phyloP scores from a whole-genome alignment of 2,888 invertebrate species.

The Drosophila quinaria region DNA sequence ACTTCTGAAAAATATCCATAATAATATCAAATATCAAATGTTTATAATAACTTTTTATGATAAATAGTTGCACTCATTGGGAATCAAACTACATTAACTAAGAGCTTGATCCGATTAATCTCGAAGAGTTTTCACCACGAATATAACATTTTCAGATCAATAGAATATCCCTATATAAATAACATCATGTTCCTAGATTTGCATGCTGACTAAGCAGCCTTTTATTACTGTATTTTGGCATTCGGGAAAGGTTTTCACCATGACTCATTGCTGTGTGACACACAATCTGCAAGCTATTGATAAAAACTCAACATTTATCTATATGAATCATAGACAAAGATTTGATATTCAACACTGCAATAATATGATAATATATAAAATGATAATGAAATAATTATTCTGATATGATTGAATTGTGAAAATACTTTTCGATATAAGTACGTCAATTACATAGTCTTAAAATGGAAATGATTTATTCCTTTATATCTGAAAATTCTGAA shows the following conservation, averaged over 20 bases:
- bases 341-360: constrained; percentile 13
- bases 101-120: constrained; percentile 8
- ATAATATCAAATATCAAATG: neutral
- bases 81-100: constrained; percentile 1
- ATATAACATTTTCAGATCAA: constrained; percentile 2
- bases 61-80: constrained; percentile 6
- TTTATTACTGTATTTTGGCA: constrained; percentile 27
- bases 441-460: neutral
- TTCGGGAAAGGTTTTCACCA: constrained; percentile 41
- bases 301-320: constrained; percentile 22
- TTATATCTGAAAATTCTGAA: neutral
- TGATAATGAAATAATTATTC: constrained; percentile 6
- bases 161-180: neutral
- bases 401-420: neutral
- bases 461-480: neutral
- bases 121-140: constrained; percentile 6
- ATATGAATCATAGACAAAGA: constrained; percentile 39
- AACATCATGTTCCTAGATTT: constrained; percentile 10
- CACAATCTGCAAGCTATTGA: constrained; percentile 34
- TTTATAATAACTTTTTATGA: neutral
- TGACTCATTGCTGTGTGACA: constrained; percentile 50
- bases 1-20: too few relatives aligned
- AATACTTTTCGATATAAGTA: neutral
- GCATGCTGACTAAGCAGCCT: constrained; percentile 30
- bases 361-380: constrained; percentile 13